phyloP scores from a whole-genome alignment of 2,888 invertebrate genomes.

The Drosophila neoperkinsi region DNA sequence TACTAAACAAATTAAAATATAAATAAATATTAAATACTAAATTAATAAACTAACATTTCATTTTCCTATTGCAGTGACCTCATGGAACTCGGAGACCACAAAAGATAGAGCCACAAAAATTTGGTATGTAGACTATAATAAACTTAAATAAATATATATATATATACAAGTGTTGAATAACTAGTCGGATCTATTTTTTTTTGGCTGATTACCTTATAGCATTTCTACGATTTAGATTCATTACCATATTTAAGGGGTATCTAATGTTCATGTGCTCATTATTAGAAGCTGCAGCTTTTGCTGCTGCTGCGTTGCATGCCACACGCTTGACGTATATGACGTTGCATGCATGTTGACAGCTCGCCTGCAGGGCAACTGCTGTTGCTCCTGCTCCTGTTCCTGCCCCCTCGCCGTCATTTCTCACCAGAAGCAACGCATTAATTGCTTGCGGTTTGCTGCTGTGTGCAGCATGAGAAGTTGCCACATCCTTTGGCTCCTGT shows the following conservation, averaged over 20 bases:
- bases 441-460: constrained; percentile 47
- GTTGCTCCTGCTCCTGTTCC: not conserved
- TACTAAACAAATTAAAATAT: not conserved
- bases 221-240: not conserved
- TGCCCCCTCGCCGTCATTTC: not conserved
- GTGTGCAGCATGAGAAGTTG: constrained; percentile 32
- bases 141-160: not conserved
- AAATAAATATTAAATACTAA: not conserved
- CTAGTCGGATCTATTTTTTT: not conserved
- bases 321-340: constrained; percentile 75
- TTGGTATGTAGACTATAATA: not conserved
- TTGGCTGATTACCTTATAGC: not conserved
- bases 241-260: constrained; percentile 23
- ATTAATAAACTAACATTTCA: not conserved
- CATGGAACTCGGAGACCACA: not conserved
- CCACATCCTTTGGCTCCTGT: constrained; percentile 21
- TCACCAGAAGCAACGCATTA: constrained; percentile 28
- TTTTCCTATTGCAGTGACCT: not conserved
- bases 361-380: constrained; percentile 46
- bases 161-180: not conserved
- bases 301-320: constrained; percentile 30
- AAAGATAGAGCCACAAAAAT: not conserved
- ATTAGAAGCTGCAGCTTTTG: constrained; percentile 35
- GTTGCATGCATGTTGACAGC: constrained; percentile 70
- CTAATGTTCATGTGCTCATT: constrained; percentile 17